Conservation (phyloP, 2,797 vertebrate species). For the Betta splendens region DNA sequence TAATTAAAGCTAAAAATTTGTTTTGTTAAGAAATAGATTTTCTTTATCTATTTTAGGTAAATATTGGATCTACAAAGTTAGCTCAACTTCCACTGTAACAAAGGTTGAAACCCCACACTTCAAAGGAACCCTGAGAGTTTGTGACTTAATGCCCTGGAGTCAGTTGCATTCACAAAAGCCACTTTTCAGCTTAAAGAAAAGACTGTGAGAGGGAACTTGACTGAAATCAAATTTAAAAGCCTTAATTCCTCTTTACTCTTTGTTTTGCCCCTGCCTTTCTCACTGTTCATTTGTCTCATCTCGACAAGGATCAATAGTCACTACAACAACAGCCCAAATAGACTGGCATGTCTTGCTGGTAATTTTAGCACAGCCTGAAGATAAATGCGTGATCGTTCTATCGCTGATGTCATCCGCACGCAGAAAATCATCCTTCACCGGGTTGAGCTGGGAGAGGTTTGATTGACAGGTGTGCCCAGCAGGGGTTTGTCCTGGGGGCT, state of each 20-base stretch:
- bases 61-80: neutral
- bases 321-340: slow-evolving; percentile 49
- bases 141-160: slow-evolving; percentile 6
- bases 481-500: slow-evolving; percentile 65
- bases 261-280: slow-evolving; percentile 33
- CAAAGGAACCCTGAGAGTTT: neutral
- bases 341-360: slow-evolving; percentile 57
- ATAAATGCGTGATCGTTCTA: slow-evolving; percentile 66
- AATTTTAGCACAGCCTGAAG: slow-evolving; percentile 65
- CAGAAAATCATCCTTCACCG: slow-evolving; percentile 55
- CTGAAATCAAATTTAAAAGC: slow-evolving; percentile 41
- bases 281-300: slow-evolving; percentile 44
- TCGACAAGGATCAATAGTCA: slow-evolving; percentile 59
- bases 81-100: neutral
- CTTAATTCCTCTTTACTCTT: slow-evolving; percentile 18
- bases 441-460: slow-evolving; percentile 42
- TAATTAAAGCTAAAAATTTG: no score
- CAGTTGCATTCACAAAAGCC: neutral
- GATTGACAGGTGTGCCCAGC: slow-evolving; percentile 70
- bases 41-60: neutral
- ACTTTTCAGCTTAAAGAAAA: slow-evolving; percentile 21
- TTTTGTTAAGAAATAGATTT: neutral
- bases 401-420: slow-evolving; percentile 64
- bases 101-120: neutral
- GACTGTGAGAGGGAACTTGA: neutral